Conservation (phyloP, 2,888 invertebrate species). For the Schizotus pectinicornis region DNA sequence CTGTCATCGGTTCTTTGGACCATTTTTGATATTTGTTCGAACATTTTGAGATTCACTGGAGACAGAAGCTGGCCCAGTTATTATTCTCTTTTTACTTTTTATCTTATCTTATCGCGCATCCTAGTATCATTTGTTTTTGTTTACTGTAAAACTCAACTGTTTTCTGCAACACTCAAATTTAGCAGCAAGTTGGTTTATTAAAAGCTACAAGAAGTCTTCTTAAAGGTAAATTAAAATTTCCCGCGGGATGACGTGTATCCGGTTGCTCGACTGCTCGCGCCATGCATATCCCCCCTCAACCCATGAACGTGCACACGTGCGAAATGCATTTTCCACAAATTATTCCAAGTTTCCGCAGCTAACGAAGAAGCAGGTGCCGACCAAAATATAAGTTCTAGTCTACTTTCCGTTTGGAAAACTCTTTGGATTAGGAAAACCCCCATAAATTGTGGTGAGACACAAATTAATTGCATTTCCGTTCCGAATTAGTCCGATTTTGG, state of each 20-base stretch:
- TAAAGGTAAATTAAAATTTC: constrained; percentile 12
- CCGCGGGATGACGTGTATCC: constrained; percentile 21
- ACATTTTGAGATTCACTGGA: too few relatives aligned
- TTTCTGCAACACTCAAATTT: constrained; percentile 10
- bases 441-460: constrained; percentile 40
- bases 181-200: background rate
- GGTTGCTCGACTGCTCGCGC: constrained; percentile 16
- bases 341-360: constrained; percentile 43
- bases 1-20: too few relatives aligned
- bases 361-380: constrained; percentile 27
- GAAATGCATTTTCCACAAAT: constrained; percentile 42
- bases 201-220: background rate
- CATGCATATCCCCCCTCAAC: constrained; percentile 34
- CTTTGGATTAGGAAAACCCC: constrained; percentile 15
- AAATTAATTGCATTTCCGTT: background rate
- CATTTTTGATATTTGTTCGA: too few relatives aligned
- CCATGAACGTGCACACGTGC: constrained; percentile 40
- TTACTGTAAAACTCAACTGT: constrained; percentile 23
- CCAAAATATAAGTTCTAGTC: constrained; percentile 23
- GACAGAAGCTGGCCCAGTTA: too few relatives aligned
- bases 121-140: constrained; percentile 23
- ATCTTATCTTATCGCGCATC: background rate
- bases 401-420: constrained; percentile 7
- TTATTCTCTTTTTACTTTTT: too few relatives aligned
- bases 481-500: constrained; percentile 1